Evolutionary conservation across 2,888 invertebrate species (phyloP).

Genomic region (Amblyjoppa proteus): DNA sequence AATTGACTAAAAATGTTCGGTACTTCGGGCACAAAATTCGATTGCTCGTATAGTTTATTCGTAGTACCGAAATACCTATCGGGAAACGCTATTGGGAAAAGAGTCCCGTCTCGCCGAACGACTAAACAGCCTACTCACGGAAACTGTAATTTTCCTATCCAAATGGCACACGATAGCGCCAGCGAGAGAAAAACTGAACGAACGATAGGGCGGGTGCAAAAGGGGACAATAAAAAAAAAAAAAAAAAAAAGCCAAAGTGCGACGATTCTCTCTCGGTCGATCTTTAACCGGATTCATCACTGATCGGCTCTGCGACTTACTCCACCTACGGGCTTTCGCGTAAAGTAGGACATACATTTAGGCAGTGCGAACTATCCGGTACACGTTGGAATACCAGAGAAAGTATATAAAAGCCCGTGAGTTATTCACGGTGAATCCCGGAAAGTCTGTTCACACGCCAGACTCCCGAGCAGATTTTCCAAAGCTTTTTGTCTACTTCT

Average conservation of each 20-base stretch:
- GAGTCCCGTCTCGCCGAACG: neutral
- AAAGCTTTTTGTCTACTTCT: constrained; percentile 70
- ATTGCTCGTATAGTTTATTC: neutral
- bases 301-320: constrained; percentile 61
- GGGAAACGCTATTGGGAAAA: neutral
- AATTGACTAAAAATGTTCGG: neutral
- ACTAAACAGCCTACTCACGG: neutral
- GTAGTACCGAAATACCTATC: neutral
- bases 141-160: neutral
- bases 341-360: constrained; percentile 33
- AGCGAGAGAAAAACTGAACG: constrained; percentile 1
- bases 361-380: constrained; percentile 7
- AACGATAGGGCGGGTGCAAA: neutral
- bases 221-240: neutral
- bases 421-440: constrained; percentile 65
- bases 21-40: neutral
- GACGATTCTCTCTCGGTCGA: constrained; percentile 47
- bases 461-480: constrained; percentile 67
- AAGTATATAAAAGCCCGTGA: constrained; percentile 40
- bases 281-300: constrained; percentile 55
- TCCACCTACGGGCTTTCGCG: constrained; percentile 12
- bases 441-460: constrained; percentile 65
- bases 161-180: neutral
- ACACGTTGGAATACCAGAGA: constrained; percentile 17
- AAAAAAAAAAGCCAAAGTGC: constrained; percentile 16